These are phyloP conservation scores for Hoplodrina blanda DNA, from an alignment of 2,888 invertebrate species.

Conservation along the genomic window DNA sequence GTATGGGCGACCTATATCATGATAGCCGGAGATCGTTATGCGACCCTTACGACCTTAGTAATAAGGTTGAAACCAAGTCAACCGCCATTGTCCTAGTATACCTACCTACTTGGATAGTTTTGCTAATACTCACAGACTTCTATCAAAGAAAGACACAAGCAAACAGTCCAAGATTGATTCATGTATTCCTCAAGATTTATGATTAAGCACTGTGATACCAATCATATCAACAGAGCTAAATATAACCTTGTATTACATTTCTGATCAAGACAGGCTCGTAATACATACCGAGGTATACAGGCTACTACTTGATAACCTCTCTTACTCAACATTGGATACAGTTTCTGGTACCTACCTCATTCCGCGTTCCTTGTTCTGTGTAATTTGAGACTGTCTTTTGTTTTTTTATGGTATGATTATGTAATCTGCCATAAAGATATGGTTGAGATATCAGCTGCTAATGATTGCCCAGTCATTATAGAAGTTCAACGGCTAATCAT, in stretches of 20 bases:
- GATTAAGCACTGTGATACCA: conserved; percentile 1
- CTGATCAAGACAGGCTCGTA: conserved; percentile 1
- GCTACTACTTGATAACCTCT: conserved; percentile 48
- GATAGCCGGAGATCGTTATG: too few species aligned
- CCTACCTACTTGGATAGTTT: too few species aligned
- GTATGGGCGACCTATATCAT: too few species aligned
- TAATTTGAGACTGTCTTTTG: conserved; percentile 27
- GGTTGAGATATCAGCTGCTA: neutral
- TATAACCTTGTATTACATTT: neutral
- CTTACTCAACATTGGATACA: conserved; percentile 37
- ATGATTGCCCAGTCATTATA: neutral
- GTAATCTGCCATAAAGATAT: neutral
- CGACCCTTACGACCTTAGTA: too few species aligned
- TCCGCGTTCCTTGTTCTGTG: conserved; percentile 44
- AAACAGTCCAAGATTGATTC: neutral
- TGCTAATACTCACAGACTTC: too few species aligned
- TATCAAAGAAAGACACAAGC: neutral
- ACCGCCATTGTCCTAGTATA: too few species aligned
- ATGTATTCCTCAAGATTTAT: conserved; percentile 6
- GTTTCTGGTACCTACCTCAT: conserved; percentile 35
- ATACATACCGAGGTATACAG: conserved; percentile 11
- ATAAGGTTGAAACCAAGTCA: too few species aligned
- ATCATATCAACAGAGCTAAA: neutral
- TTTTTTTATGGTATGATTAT: conserved; percentile 24
- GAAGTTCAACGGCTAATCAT: neutral